Evolutionary conservation across 2,113 vertebrate genomes (phyloP).

Genomic region (Antigone vipio): DNA sequence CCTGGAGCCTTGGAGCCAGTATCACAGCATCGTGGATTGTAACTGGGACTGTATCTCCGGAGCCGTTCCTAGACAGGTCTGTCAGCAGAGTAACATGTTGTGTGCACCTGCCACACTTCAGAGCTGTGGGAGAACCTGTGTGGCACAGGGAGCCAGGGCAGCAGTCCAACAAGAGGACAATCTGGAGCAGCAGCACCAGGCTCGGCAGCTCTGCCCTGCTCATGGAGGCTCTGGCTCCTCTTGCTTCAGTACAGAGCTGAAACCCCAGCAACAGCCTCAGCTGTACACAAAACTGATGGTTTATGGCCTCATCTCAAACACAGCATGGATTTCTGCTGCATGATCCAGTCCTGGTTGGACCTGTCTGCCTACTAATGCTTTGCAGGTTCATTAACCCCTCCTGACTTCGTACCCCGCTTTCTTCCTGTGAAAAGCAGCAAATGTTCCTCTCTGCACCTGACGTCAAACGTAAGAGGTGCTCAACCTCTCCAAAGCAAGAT

Average conservation of each 20-base stretch:
- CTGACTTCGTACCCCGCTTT: rapidly evolving
- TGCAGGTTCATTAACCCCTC: background rate
- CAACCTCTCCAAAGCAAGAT: background rate
- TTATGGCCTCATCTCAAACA: background rate
- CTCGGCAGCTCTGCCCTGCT: background rate
- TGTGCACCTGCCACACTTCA: background rate
- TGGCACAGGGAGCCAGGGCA: background rate
- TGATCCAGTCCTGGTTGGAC: background rate
- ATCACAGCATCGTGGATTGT: background rate
- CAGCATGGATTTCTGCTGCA: background rate
- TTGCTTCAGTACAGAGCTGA: background rate
- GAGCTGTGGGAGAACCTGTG: background rate
- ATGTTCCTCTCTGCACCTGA: background rate
- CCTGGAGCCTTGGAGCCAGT: background rate
- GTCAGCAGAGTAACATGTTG: background rate
- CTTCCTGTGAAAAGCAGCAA: background rate
- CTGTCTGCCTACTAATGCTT: background rate
- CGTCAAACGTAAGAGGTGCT: background rate
- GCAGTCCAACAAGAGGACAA: background rate
- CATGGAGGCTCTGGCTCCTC: background rate
- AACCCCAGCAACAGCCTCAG: background rate
- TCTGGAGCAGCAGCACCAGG: background rate
- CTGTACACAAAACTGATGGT: background rate
- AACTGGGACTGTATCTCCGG: background rate
- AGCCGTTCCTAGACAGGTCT: rapidly evolving